A percentile compares a stretch with the other conserved stretches of the same genome.
phyloP scores from a whole-genome alignment of 2,888 invertebrate genomes.

The Drosophila anceps region DNA sequence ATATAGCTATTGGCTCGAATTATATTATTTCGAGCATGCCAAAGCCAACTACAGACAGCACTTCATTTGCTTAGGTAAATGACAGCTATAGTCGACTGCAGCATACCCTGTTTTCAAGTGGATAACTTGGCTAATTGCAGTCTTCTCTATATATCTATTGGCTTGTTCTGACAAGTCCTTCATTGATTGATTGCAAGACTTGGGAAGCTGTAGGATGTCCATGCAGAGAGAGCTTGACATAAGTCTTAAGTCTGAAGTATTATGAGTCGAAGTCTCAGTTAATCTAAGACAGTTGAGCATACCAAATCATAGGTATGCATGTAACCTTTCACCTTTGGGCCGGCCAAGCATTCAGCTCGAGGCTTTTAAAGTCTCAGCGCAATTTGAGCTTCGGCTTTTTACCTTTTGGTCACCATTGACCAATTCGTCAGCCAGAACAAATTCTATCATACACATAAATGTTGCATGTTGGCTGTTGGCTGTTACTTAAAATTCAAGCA shows the following conservation, averaged over 20 bases:
- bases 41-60: conserved; percentile 1
- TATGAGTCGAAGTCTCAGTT: no score
- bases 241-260: no score
- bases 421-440: conserved; percentile 2
- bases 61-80: background rate
- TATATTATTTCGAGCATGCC: background rate
- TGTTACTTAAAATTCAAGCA: conserved; percentile 5
- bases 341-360: background rate
- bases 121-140: no score
- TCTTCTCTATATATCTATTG: no score
- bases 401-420: background rate
- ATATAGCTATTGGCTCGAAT: no score
- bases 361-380: background rate
- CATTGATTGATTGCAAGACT: background rate
- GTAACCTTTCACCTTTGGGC: background rate
- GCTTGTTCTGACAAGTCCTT: no score
- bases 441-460: background rate
- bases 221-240: no score
- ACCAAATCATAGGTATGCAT: background rate
- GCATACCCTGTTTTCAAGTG: no score
- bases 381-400: background rate
- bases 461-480: conserved; percentile 2
- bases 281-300: background rate
- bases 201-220: no score
- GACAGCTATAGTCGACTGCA: no score